A percentile compares a stretch with the other conserved stretches of the same genome.
phyloP scores from a whole-genome alignment of 2,797 vertebrate species.

The Rhynchonycteris naso region DNA sequence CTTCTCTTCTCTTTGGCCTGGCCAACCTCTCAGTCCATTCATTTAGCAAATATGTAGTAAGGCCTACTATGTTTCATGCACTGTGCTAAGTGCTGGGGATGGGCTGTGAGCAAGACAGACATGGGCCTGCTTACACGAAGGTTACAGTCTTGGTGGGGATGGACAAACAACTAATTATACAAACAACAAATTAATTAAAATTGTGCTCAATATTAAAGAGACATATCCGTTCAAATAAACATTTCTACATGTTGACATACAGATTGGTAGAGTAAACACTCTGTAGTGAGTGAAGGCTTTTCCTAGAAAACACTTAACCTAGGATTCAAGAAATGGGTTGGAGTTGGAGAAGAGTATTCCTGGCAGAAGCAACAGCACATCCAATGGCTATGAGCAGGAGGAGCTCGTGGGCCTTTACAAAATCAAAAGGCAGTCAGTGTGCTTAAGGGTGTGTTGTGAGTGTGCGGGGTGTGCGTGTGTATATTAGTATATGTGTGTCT shows the following conservation, averaged over 20 bases:
- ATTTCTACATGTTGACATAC: not conserved
- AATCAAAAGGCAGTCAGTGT: not conserved
- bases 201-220: conserved; percentile 35
- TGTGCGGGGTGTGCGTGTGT: not conserved
- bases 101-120: not conserved
- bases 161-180: not conserved
- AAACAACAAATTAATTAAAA: conserved; percentile 25
- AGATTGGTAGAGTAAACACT: not conserved
- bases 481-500: not conserved
- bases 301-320: conserved; percentile 17
- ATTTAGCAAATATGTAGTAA: not conserved
- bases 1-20: not conserved
- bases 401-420: conserved; percentile 35
- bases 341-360: conserved; percentile 36
- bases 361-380: not conserved
- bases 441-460: not conserved
- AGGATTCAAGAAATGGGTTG: conserved; percentile 13
- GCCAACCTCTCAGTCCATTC: not conserved
- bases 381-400: conserved; percentile 43
- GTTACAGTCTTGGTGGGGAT: not conserved
- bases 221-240: not conserved
- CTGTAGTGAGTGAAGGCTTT: not conserved
- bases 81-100: not conserved
- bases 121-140: not conserved
- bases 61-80: not conserved